Conservation (phyloP, 2,113 vertebrate genomes). For the Mohoua ochrocephala region DNA sequence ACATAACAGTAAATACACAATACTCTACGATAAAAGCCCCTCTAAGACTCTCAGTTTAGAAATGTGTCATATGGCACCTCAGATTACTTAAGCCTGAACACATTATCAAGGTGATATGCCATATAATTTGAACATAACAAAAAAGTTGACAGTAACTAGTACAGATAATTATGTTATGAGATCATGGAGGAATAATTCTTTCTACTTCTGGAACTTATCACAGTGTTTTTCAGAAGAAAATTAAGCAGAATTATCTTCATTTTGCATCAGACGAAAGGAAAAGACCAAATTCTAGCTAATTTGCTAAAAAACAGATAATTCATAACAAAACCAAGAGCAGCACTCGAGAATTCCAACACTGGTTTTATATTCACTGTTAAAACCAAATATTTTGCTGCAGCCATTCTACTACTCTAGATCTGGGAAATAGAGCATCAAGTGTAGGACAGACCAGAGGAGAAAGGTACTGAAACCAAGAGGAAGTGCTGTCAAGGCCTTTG, state of each 20-base stretch:
- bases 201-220: slow-evolving; percentile 25
- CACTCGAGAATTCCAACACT: background rate
- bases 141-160: slow-evolving; percentile 16
- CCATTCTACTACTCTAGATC: background rate
- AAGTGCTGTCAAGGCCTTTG: background rate
- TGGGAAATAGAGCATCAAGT: background rate
- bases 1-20: background rate
- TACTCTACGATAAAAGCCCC: background rate
- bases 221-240: background rate
- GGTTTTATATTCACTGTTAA: background rate
- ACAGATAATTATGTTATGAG: slow-evolving; percentile 29
- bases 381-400: background rate
- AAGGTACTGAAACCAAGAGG: background rate
- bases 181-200: slow-evolving; percentile 15
- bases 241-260: background rate
- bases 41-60: background rate
- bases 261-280: background rate
- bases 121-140: slow-evolving; percentile 24
- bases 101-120: background rate
- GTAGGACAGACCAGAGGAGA: background rate
- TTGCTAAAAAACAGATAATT: background rate
- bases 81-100: background rate
- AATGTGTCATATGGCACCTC: background rate
- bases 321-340: background rate
- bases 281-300: background rate